A percentile compares a stretch with the other conserved stretches of the same genome.
phyloP scores from a whole-genome alignment of 2,888 invertebrate genomes.

The Drosophila anomalipes region DNA sequence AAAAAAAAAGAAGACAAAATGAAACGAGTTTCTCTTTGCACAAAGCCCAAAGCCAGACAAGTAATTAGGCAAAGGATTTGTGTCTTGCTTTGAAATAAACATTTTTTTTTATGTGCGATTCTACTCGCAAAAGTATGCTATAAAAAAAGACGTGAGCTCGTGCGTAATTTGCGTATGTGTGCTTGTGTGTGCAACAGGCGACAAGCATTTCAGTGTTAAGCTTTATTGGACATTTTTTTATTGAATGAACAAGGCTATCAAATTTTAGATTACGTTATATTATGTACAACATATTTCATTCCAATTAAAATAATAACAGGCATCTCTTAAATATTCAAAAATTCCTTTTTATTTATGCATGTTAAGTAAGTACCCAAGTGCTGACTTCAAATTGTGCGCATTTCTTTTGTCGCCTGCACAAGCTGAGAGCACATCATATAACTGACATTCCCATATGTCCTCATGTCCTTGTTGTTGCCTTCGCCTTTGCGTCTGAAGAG shows the following conservation, averaged over 20 bases:
- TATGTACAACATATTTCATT: background rate
- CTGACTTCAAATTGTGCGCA: background rate
- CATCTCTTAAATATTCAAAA: background rate
- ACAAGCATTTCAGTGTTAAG: constrained; percentile 36
- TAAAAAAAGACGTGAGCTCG: constrained; percentile 65
- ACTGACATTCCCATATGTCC: constrained; percentile 21
- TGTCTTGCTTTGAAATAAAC: constrained; percentile 61
- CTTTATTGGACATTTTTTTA: background rate
- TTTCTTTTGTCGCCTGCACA: constrained; percentile 26
- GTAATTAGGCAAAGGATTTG: constrained; percentile 78
- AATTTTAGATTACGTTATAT: background rate
- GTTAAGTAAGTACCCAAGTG: background rate
- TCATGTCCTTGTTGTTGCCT: constrained; percentile 17
- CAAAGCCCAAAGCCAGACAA: constrained; percentile 66
- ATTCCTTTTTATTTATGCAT: background rate
- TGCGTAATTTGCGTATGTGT: constrained; percentile 29
- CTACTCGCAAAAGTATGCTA: constrained; percentile 52
- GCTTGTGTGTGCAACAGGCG: constrained; percentile 37
- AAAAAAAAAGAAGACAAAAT: constrained; percentile 25
- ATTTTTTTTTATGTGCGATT: constrained; percentile 42
- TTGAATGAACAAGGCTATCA: background rate
- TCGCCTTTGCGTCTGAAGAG: constrained; percentile 25
- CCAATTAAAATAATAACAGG: background rate
- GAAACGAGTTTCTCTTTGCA: constrained; percentile 33
- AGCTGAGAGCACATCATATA: background rate